Evolutionary conservation across 1,140 invertebrate genomes (phyloP), one percentile per base, ranked within the genome.

Genomic region (Formica selysi): DNA sequence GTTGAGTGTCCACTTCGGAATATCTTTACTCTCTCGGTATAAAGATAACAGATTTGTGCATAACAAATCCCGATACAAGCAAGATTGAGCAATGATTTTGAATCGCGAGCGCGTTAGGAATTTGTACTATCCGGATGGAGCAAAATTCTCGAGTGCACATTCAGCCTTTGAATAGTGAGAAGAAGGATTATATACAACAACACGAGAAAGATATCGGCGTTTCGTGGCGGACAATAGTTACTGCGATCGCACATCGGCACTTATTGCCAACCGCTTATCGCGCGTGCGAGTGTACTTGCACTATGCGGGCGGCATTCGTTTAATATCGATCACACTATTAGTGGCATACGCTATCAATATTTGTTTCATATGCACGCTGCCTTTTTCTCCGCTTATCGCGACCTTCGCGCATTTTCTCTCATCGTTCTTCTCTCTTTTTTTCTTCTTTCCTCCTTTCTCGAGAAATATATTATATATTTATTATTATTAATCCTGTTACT

Each of bases 271-370:
- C 5, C 38, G 59, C 73, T 87, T 76, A 79, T 88, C 79, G 57
- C 44, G 36, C 16, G 48, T 29, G 11, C 19, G 54, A 54, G 10
- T 57, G 36, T 64, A 78, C 80, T 51, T 64, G 76, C 38, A 62
- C 84, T 86, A 83, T 89, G 61, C 41, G 64, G 65, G 51, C 44
- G 70, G 13, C 67, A 65, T 87, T 91, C 86, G 87, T 88, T 91
- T 90, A 91, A 89, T 91, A 91, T 91, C 78, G 87, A 89, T 89
- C 57, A 70, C 70, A 68, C 67, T 76, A 78, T 87, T 87, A 91
- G 65, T 68, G 65, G 76, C 85, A 76, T 73, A 76, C 76, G 86
- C 70, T 70, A 80, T 81, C 85, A 79, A 80, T 86, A 67, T 85
- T 29, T 62, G 54, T 61, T 68, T 78, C 73, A 78, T 19, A 19